Evolutionary conservation across 2,888 invertebrate species (phyloP), one percentile per base, ranked within the genome.

Genomic region (Xylota segnis): DNA sequence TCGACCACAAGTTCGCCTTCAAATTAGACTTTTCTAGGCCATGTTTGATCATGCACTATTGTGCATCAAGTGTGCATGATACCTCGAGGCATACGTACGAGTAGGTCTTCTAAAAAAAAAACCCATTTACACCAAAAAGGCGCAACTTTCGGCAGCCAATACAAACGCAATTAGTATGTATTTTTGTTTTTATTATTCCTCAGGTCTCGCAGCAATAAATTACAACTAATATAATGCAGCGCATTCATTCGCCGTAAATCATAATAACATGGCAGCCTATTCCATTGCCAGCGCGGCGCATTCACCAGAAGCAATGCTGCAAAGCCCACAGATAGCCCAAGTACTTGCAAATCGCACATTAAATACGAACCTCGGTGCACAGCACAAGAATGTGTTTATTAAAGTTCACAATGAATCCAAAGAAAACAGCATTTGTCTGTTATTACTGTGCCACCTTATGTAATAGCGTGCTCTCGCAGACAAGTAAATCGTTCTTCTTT

Each of bases 231-330:
- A 77, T 74, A 77, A 63, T 50, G 83, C 78, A 56, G 47, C 61
- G 66, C 65, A 83, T 68, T 83, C 83, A 74, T 61, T 50, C 37
- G 68, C 68, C 50, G 78, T 83, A 78, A 78, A 83, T 78, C 83
- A 78, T 78, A 83, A 72, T 78, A 83, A 83, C 74, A 78, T 83
- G 68, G 68, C 83, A 78, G 45, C 14, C 68, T 29, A 56, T 77
- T 78, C 72, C 72, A 74, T 77, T 83, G 78, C 74, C 83, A 65
- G 37, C 37, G 54, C 40, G 61, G 54, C 40, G 61, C 71, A 72
- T 66, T 76, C 47, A 72, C 71, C 52, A 45, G 68, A 72, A 72
- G 45, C 70, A 61, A 58, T n/a, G n/a, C 68, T 75, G 50, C 56
- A 56, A 58, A 47, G 43, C 45, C 63, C 37, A 74, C 47, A 78